Percentiles rank a stretch among this genome's conserved stretches.
Evolutionary conservation across 1,140 invertebrate genomes (phyloP).

Genomic region (Diachasmimorpha longicaudata): DNA sequence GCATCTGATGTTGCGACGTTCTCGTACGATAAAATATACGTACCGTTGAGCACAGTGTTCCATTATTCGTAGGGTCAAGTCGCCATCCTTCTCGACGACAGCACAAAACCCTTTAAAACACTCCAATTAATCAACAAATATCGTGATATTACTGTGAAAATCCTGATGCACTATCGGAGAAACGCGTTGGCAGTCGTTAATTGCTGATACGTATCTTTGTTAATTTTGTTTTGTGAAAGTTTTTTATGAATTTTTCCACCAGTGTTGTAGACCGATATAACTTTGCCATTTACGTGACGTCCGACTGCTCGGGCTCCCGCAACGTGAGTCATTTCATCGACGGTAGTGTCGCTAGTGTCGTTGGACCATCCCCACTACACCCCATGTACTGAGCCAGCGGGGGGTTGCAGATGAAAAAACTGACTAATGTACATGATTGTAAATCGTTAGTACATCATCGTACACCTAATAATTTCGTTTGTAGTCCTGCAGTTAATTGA

Average conservation of each 20-base stretch:
- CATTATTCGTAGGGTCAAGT: conserved; percentile 57
- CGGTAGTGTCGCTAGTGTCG: conserved; percentile 1
- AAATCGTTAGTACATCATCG: no score
- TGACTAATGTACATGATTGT: no score
- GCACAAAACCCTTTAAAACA: not conserved
- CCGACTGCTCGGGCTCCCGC: not conserved
- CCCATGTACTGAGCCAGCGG: not conserved
- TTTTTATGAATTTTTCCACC: not conserved
- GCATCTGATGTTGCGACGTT: not conserved
- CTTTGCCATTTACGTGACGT: conserved; percentile 13
- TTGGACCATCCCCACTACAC: not conserved
- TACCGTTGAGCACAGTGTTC: conserved; percentile 51
- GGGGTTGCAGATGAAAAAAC: no score
- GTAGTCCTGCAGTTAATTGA: no score
- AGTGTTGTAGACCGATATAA: conserved; percentile 12
- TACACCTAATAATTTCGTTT: no score
- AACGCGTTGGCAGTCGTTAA: not conserved
- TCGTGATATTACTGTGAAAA: not conserved
- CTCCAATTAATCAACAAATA: not conserved
- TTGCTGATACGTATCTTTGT: not conserved
- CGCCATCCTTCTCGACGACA: conserved; percentile 45
- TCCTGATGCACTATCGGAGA: not conserved
- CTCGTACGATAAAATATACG: conserved; percentile 26
- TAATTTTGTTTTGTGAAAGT: not conserved
- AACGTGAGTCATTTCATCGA: not conserved